These are phyloP conservation scores for Sula dactylatra DNA, from an alignment of 2,113 vertebrate species.

Conservation along the genomic window DNA sequence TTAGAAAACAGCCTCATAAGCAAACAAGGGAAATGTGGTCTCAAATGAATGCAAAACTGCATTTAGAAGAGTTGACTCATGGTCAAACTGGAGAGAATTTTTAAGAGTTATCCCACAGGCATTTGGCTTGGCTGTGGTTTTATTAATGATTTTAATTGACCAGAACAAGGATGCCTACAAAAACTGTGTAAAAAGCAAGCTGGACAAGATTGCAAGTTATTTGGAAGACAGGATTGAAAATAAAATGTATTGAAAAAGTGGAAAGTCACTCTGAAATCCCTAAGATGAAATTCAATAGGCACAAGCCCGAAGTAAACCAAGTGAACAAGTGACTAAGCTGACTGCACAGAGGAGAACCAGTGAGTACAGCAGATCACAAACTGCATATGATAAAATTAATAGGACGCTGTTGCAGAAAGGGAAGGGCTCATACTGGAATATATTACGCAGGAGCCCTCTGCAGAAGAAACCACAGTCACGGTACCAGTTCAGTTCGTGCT, in stretches of 20 bases:
- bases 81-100: neutral
- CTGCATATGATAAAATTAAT: neutral
- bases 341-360: neutral
- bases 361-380: neutral
- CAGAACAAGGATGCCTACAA: neutral
- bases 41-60: neutral
- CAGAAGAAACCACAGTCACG: neutral
- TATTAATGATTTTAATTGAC: neutral
- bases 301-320: neutral
- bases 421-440: neutral
- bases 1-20: neutral
- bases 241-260: neutral
- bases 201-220: neutral
- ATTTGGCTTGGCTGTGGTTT: neutral
- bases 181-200: neutral
- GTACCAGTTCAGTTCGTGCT: neutral
- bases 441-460: neutral
- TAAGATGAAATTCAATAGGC: neutral
- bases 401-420: neutral
- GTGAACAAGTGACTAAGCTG: neutral
- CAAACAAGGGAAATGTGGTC: neutral
- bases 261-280: neutral
- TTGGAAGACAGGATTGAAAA: neutral
- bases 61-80: neutral
- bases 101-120: neutral